Base-by-base conservation (phyloP, 1,140 invertebrate species). In the Halesus radiatus region DNA sequence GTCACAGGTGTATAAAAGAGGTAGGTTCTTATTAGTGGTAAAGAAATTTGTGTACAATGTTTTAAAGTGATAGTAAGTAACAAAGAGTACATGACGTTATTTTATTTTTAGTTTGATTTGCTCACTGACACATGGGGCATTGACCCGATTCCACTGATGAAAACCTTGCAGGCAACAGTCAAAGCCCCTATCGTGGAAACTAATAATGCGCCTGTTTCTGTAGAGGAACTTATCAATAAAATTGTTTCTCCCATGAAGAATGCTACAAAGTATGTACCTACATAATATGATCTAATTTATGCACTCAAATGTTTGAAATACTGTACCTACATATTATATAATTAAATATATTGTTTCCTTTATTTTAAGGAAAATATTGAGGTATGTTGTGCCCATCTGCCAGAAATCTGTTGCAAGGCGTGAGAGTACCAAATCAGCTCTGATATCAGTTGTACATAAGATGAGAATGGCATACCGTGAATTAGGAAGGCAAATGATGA, bases 1-100 rank as follows among this genome's bases (percentile, higher is more conserved):
- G 95, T 1, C 94, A 96, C 86, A 90, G 95, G 81, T 91, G 92
- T 81, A 88, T 94, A 32, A 92, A 92, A 87, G 96, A 97, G 89
- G 94, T 95, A 86, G 32, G 32, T 7, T 4, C 7, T 37, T 37
- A 29, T 3, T 3, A 29, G 26, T 29, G 26, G 5, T 29, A 29
- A 29, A 29, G n/a, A 37, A 37, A 8, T 37, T 37, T 8, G 32
- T 37, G 4, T 37, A 37, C 32, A 37, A 37, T 37, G 7, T 37
- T 37, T 37, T 8, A 29, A 4, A 6, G 32, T 37, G 32, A 6
- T 3, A 29, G n/a, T n/a, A 2, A 29, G 2, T 29, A 5, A 3
- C 26, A 29, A 29, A 29, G 7, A 37, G 32, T 37, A 37, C 32
- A 8, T 37, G 3, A 7, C 3, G 3, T 6, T 37, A 37, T 37